Conservation (phyloP, 2,888 invertebrate genomes). For the Crocallis elinguaria region DNA sequence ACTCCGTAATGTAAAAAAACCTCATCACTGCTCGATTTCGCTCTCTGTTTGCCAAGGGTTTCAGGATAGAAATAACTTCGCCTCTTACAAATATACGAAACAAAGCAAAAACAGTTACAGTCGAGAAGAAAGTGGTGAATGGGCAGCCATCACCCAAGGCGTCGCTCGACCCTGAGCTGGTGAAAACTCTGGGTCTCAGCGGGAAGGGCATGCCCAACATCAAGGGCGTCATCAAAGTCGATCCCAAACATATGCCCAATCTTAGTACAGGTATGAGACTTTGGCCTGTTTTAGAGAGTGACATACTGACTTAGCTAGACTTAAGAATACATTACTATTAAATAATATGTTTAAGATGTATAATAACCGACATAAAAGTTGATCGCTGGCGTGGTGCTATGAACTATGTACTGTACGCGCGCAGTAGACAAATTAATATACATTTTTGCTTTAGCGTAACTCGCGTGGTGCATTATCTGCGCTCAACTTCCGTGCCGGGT, state of each 20-base stretch:
- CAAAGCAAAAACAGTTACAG: slow-evolving; percentile 50
- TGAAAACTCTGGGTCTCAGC: slow-evolving; percentile 79
- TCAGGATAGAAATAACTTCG: not conserved
- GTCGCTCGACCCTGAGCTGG: slow-evolving; percentile 79
- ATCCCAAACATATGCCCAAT: slow-evolving; percentile 89
- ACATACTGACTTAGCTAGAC: not conserved
- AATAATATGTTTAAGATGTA: too few relatives aligned
- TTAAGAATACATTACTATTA: not conserved
- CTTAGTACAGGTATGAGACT: slow-evolving; percentile 73
- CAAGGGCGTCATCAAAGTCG: slow-evolving; percentile 90
- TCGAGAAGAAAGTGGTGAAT: slow-evolving; percentile 78
- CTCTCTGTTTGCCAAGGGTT: not conserved
- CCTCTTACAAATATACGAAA: not conserved
- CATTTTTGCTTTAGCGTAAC: too few relatives aligned
- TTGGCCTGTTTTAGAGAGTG: slow-evolving; percentile 1
- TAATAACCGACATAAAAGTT: not conserved
- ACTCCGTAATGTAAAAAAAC: not conserved
- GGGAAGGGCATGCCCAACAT: slow-evolving; percentile 83
- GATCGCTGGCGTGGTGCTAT: too few relatives aligned
- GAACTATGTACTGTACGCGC: too few relatives aligned
- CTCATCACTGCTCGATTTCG: not conserved
- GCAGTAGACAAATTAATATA: too few relatives aligned
- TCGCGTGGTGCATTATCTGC: too few relatives aligned
- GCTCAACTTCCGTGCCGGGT: too few relatives aligned
- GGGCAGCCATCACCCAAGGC: slow-evolving; percentile 77